Conservation (phyloP, 2,888 invertebrate species). For the Achlya flavicornis region DNA sequence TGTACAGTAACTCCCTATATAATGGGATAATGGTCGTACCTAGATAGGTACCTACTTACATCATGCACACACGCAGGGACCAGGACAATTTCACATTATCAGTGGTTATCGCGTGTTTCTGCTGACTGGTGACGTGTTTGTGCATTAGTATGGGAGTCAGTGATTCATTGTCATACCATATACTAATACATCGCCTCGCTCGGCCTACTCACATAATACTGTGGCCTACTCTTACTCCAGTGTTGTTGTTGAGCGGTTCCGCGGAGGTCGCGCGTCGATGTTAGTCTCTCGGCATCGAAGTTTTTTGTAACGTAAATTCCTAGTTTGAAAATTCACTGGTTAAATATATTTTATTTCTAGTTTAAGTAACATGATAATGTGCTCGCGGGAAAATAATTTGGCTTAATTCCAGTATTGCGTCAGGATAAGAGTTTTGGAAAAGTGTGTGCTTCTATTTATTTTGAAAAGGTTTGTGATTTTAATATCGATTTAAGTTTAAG, state of each 20-base stretch:
- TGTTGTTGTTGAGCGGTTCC: slow-evolving; percentile 30
- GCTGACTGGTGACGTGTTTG: slow-evolving; percentile 3
- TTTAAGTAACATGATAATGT: not conserved
- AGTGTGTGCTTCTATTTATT: not conserved
- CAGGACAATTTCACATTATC: not conserved
- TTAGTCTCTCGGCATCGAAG: not conserved
- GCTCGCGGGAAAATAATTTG: not conserved
- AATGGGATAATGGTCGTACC: too few relatives aligned
- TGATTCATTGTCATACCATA: slow-evolving; percentile 13
- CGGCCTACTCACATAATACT: too few relatives aligned
- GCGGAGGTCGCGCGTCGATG: slow-evolving; percentile 28
- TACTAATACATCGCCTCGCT: slow-evolving; percentile 15
- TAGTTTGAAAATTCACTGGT: not conserved
- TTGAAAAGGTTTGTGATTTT: not conserved
- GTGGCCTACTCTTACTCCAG: too few relatives aligned
- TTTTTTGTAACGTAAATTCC: not conserved
- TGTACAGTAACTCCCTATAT: too few relatives aligned
- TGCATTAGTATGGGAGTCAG: slow-evolving; percentile 2
- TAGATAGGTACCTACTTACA: too few relatives aligned
- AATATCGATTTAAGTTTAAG: not conserved
- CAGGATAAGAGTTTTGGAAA: not conserved
- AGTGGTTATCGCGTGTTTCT: slow-evolving; percentile 1
- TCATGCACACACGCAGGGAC: too few relatives aligned
- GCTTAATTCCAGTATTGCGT: not conserved
- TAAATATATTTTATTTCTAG: too few relatives aligned